These are phyloP conservation scores for Myiotriccus ornatus DNA, from an alignment of 2,797 vertebrate species.

Conservation along the genomic window DNA sequence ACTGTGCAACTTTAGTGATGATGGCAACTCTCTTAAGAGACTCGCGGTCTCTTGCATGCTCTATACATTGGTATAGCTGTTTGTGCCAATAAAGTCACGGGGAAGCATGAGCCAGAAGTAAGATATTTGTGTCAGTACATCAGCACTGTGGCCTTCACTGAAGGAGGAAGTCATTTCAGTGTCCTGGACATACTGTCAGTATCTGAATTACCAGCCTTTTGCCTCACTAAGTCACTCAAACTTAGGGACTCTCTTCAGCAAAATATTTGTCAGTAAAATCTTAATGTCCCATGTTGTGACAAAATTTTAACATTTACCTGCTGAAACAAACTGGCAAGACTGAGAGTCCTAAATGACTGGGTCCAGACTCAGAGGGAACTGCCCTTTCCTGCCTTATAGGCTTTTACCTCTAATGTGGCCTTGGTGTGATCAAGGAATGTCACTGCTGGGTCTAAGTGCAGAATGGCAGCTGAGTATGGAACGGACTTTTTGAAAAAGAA, in stretches of 20 bases:
- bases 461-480: background rate
- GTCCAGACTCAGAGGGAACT: background rate
- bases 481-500: background rate
- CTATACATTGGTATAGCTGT: background rate
- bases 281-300: background rate
- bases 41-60: background rate
- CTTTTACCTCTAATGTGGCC: background rate
- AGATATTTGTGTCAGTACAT: background rate
- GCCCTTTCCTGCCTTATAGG: background rate
- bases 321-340: background rate
- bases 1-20: background rate
- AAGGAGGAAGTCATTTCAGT: background rate
- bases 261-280: background rate
- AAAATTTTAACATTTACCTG: background rate
- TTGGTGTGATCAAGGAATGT: background rate
- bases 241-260: background rate
- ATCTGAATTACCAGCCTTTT: background rate
- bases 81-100: background rate
- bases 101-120: background rate
- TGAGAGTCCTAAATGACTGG: background rate
- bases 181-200: background rate
- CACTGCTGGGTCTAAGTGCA: rapidly evolving
- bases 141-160: background rate
- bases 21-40: background rate
- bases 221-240: background rate